Base-by-base conservation (phyloP, 2,888 invertebrate species). In the Selenia dentaria region DNA sequence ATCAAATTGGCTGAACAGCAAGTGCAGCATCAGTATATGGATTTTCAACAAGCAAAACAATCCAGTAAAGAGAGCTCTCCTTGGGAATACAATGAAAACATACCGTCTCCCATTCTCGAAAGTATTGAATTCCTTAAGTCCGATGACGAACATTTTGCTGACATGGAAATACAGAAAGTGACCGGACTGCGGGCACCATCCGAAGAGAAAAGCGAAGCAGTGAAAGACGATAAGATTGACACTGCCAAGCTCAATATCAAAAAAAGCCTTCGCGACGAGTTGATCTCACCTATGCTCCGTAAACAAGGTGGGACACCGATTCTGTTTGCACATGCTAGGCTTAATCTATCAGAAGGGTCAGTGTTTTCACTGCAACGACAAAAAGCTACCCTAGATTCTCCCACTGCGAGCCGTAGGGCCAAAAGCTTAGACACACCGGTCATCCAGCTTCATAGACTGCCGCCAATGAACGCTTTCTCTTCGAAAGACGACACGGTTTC, bases 401-500 rank as follows among this genome's bases (percentile, higher is more conserved):
- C 96, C 2, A 93, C 94, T 4, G 84, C 94, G 2, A 94, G 95
- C 41, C 92, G 96, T 37, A 91, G 96, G 62, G 95, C 96, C 0
- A 96, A 96, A 80, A 96, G 96, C 47, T 89, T 97, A 55, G 97
- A 97, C 65, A 95, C 96, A 1, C 95, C 96, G 0, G 94, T 96
- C 12, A 96, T 97, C 66, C 94, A 96, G 11, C 82, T 96, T 18
- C 95, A 94, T 75, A 92, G 94, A 65, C 79, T 97, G 27, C 96
- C 96, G 9, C 94, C 96, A 4, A 94, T 95, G 78, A 96, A 96
- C 79, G 95, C 96, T 0, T 96, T 96, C 74, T 97, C 96, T 1
- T 96, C 96, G 13, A 96, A 96, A 82, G 97, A 97, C 72, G 97
- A 97, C 71, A 97, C 97, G 0, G 94, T 97, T 0, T 96, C 94